Percentiles rank a stretch among this genome's conserved stretches.
phyloP scores from a whole-genome alignment of 1,140 invertebrate species.

The Drosophila pectinifera region DNA sequence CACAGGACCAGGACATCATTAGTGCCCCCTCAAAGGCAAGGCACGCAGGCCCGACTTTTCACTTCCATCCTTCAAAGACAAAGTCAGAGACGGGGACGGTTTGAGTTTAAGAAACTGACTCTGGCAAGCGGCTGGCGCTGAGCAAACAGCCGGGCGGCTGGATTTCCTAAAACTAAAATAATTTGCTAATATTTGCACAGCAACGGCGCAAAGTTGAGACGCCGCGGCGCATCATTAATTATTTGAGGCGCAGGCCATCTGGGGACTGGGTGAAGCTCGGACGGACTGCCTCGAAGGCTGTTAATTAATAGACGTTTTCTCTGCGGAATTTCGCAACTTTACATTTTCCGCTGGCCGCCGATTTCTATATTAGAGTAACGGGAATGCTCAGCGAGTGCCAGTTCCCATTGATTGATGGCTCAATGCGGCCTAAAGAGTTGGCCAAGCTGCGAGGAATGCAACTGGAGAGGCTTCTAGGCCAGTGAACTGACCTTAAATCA shows the following conservation, averaged over 20 bases:
- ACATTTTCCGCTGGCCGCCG: constrained; percentile 32
- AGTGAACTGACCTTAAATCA: not conserved
- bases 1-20: constrained; percentile 80
- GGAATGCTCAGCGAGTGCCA: constrained; percentile 21
- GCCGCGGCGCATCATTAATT: constrained; percentile 77
- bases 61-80: constrained; percentile 46
- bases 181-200: constrained; percentile 84
- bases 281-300: constrained; percentile 40
- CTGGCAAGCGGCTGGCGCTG: constrained; percentile 34
- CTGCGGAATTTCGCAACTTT: constrained; percentile 67
- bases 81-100: constrained; percentile 30
- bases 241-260: constrained; percentile 53
- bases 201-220: constrained; percentile 65
- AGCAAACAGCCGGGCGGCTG: constrained; percentile 13
- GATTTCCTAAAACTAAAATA: constrained; percentile 82
- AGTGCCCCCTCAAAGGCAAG: constrained; percentile 49
- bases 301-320: constrained; percentile 75
- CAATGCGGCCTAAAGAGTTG: not conserved
- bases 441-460: not conserved
- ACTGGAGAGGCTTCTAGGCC: not conserved
- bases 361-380: constrained; percentile 59
- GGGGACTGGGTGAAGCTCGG: constrained; percentile 23
- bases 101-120: constrained; percentile 66
- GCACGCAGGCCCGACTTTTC: constrained; percentile 32
- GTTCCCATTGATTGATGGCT: constrained; percentile 36